phyloP scores from a whole-genome alignment of 2,113 vertebrate species.

The Chaenogobius annularis region DNA sequence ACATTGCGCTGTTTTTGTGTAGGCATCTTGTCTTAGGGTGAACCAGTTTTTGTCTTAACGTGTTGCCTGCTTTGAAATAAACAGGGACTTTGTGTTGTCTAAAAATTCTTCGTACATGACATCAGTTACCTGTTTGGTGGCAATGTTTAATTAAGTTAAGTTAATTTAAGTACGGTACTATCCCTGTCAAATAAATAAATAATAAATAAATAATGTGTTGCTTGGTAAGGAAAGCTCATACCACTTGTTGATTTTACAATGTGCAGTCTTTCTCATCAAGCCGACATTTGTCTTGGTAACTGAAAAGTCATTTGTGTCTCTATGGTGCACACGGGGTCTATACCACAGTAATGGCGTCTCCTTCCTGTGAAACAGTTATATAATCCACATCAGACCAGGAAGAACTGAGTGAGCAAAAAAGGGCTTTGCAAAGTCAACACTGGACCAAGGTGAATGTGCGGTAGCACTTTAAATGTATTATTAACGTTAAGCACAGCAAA shows the following conservation, averaged over 20 bases:
- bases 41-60: no score
- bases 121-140: no score
- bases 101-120: no score
- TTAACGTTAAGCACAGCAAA: neutral
- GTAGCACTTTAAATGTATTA: neutral
- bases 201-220: no score
- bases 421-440: neutral
- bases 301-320: neutral
- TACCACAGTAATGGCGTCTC: neutral
- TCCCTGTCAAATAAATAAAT: no score
- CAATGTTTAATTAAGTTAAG: no score
- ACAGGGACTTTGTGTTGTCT: no score
- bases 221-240: neutral
- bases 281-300: neutral
- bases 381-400: constrained; percentile 13
- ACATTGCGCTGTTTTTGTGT: no score
- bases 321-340: neutral
- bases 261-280: neutral
- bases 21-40: no score
- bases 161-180: no score
- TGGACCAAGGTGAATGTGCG: neutral
- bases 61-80: no score
- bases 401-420: neutral
- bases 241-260: neutral
- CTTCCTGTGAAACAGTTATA: constrained; percentile 8